These are phyloP conservation scores for Oxytorus armatus DNA, from an alignment of 2,888 invertebrate genomes.

Conservation along the genomic window DNA sequence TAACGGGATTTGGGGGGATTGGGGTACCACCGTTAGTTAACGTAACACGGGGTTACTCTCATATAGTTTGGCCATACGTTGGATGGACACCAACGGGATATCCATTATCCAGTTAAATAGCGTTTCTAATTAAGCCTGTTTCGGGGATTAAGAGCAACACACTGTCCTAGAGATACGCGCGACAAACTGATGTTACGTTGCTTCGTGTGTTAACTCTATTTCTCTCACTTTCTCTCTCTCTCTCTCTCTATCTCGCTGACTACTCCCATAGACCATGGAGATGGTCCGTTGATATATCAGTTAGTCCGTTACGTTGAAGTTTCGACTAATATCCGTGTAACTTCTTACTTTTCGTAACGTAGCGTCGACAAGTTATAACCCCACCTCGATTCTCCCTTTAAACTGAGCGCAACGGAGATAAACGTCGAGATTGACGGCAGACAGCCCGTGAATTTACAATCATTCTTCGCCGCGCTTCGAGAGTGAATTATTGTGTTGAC, in stretches of 20 bases:
- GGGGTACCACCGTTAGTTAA: slow-evolving; percentile 79
- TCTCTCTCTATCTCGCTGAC: background rate
- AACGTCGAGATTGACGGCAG: slow-evolving; percentile 7
- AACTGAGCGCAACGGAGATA: background rate
- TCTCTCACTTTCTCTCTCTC: slow-evolving; percentile 35
- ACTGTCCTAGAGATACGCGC: slow-evolving; percentile 46
- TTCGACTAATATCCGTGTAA: no score
- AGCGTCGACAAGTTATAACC: background rate
- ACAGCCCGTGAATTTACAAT: slow-evolving; percentile 1
- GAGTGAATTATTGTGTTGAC: slow-evolving; percentile 32
- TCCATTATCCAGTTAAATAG: slow-evolving; percentile 79
- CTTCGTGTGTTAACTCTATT: background rate
- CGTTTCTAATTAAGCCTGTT: slow-evolving; percentile 82
- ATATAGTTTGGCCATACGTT: slow-evolving; percentile 57
- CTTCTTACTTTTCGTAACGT: no score
- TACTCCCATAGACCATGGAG: background rate
- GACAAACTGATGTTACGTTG: slow-evolving; percentile 43
- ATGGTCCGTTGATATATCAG: background rate
- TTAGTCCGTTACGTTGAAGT: slow-evolving; percentile 23
- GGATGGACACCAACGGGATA: slow-evolving; percentile 40
- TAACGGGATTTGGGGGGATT: slow-evolving; percentile 81
- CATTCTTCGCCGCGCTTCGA: slow-evolving; percentile 7
- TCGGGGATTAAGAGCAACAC: slow-evolving; percentile 75
- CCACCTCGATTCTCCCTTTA: no score
- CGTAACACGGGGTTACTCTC: slow-evolving; percentile 80